phyloP scores from a whole-genome alignment of 2,797 vertebrate genomes.

The Tadarida brasiliensis region DNA sequence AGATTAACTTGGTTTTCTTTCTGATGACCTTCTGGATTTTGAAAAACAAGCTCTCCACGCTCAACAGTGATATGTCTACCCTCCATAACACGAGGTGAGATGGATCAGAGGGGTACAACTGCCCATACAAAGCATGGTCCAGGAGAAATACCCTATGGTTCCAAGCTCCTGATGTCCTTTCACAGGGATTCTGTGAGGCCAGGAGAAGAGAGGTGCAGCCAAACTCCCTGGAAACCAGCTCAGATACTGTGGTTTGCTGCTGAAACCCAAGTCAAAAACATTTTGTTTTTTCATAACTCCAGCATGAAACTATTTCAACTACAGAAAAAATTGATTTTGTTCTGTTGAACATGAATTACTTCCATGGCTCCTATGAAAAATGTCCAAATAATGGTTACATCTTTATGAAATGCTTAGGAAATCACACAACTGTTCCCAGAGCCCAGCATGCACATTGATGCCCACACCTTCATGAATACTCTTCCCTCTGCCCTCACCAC shows the following conservation, averaged over 20 bases:
- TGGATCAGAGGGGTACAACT: not conserved
- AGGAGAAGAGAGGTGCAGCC: not conserved
- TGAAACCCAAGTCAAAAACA: not conserved
- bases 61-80: slow-evolving; percentile 85
- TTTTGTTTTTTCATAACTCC: not conserved
- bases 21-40: slow-evolving; percentile 85
- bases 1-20: slow-evolving; percentile 86
- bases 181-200: not conserved
- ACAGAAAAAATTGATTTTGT: not conserved
- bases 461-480: not conserved
- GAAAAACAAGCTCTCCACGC: slow-evolving; percentile 83
- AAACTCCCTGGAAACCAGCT: not conserved
- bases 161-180: rapidly evolving
- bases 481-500: not conserved
- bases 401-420: not conserved
- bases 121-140: too few species aligned
- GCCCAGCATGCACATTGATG: not conserved
- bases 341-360: not conserved
- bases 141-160: not conserved
- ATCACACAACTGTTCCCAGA: not conserved
- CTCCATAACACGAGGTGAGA: slow-evolving; percentile 85
- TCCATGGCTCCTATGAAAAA: not conserved
- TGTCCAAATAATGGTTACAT: not conserved
- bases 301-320: not conserved
- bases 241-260: not conserved